A percentile compares a stretch with the other conserved stretches of the same genome.
phyloP scores from a whole-genome alignment of 2,113 vertebrate species.

The Calonectris borealis region DNA sequence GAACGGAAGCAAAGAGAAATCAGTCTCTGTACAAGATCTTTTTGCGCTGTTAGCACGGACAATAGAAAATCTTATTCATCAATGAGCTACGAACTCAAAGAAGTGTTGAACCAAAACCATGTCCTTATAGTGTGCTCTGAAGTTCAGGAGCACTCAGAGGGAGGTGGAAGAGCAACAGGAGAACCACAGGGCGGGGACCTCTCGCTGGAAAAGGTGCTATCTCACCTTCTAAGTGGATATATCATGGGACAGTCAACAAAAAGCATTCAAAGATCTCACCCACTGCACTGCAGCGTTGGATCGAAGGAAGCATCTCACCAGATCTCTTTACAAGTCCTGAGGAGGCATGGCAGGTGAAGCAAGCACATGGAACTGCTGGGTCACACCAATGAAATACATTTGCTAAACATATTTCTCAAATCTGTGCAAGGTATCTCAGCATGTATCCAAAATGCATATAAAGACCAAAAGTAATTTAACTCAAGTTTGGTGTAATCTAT shows the following conservation, averaged over 20 bases:
- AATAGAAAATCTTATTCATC: background rate
- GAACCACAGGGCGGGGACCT: background rate
- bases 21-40: background rate
- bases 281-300: background rate
- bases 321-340: background rate
- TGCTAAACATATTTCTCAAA: background rate
- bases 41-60: background rate
- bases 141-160: background rate
- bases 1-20: background rate
- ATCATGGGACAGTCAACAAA: background rate
- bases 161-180: background rate
- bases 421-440: background rate
- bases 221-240: background rate
- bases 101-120: background rate
- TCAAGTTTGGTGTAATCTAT: background rate
- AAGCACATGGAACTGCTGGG: background rate
- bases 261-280: background rate
- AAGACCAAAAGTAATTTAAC: background rate
- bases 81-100: background rate
- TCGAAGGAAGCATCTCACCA: background rate
- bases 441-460: background rate
- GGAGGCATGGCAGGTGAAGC: background rate
- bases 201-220: background rate
- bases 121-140: background rate
- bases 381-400: background rate